A percentile compares a stretch with the other conserved stretches of the same genome.
These are phyloP conservation scores for Ganaspis sp. DNA, from an alignment of 1,140 invertebrate genomes.

Conservation along the genomic window DNA sequence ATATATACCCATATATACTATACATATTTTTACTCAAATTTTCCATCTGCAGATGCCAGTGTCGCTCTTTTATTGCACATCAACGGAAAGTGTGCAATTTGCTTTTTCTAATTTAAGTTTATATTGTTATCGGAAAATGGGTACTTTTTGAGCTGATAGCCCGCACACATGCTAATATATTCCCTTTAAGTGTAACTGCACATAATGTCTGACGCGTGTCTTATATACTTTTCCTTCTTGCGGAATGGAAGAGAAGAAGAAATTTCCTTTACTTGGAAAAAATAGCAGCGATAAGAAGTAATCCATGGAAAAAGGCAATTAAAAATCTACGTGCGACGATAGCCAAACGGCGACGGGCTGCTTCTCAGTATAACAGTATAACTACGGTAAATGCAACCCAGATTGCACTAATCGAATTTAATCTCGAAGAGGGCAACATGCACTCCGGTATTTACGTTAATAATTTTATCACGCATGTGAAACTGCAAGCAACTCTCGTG, in stretches of 20 bases:
- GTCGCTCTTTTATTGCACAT: too few species aligned
- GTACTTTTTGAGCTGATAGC: too few species aligned
- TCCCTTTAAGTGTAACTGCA: constrained; percentile 8
- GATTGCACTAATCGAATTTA: constrained; percentile 66
- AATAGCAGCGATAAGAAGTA: constrained; percentile 55
- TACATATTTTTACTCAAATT: too few species aligned
- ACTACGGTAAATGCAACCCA: constrained; percentile 60
- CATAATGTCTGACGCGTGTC: constrained; percentile 3
- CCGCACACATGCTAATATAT: constrained; percentile 2
- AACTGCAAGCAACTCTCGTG: constrained; percentile 26
- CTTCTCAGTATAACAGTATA: constrained; percentile 33
- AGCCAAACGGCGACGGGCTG: constrained; percentile 37
- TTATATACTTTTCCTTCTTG: constrained; percentile 7
- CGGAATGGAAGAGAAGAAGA: constrained; percentile 44
- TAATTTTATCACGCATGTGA: constrained; percentile 70
- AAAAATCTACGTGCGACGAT: constrained; percentile 63
- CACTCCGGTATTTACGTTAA: constrained; percentile 70
- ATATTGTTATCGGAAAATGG: too few species aligned
- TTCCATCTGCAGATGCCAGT: too few species aligned
- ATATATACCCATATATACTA: too few species aligned
- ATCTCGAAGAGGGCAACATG: constrained; percentile 63
- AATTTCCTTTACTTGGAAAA: constrained; percentile 48
- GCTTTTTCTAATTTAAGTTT: too few species aligned
- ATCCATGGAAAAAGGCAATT: constrained; percentile 63
- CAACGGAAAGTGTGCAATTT: too few species aligned